Conservation (phyloP, 1,140 invertebrate species). For the Asobara japonica region DNA sequence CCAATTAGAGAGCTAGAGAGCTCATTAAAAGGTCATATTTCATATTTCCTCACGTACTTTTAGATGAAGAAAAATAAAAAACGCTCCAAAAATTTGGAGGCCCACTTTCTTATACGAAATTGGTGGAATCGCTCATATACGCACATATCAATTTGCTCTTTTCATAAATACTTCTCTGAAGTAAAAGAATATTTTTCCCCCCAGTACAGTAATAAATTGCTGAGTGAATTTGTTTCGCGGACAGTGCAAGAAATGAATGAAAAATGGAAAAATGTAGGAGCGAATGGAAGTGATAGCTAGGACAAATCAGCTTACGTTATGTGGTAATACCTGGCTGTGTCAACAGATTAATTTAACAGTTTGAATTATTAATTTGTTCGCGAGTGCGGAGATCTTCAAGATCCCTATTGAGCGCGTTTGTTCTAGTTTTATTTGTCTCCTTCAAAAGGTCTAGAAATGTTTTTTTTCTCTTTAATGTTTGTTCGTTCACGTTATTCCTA, state of each 20-base stretch:
- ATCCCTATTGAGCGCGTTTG: not conserved
- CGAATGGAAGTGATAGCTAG: not conserved
- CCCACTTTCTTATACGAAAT: too few species aligned
- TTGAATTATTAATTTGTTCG: not conserved
- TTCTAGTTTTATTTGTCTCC: not conserved
- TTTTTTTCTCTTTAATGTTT: conserved; percentile 30
- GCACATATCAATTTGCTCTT: too few species aligned
- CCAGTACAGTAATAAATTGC: too few species aligned
- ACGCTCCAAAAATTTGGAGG: too few species aligned
- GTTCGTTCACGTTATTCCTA: conserved; percentile 23
- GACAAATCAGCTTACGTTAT: not conserved
- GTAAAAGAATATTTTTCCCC: too few species aligned
- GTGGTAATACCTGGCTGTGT: not conserved
- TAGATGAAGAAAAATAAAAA: too few species aligned
- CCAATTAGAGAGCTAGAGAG: too few species aligned
- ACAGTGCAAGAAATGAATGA: not conserved
- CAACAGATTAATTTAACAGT: not conserved
- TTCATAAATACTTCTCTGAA: too few species aligned
- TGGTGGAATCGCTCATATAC: too few species aligned
- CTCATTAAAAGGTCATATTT: too few species aligned
- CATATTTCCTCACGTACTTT: too few species aligned
- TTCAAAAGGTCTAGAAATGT: not conserved
- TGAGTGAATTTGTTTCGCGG: too few species aligned
- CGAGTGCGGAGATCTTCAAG: not conserved
- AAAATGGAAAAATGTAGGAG: not conserved